Evolutionary conservation across 2,888 invertebrate genomes (phyloP).

Genomic region (Meghimatium bilineatum): DNA sequence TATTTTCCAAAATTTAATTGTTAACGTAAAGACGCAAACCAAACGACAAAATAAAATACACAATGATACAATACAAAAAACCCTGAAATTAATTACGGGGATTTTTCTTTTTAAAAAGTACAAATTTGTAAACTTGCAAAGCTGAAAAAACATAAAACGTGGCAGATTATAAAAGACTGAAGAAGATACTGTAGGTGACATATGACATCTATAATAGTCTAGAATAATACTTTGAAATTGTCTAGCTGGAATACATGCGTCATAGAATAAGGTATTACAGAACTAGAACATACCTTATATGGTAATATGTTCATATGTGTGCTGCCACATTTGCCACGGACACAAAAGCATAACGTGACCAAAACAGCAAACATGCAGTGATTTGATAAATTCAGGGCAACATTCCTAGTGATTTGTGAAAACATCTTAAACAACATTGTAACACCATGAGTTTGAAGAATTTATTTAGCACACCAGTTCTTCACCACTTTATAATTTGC

Average conservation of each 20-base stretch:
- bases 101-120: conserved; percentile 10
- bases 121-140: conserved; percentile 39
- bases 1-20: conserved; percentile 10
- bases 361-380: no score
- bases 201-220: not conserved
- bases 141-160: not conserved
- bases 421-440: no score
- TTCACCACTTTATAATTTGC: not conserved
- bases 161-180: not conserved
- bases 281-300: not conserved
- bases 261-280: not conserved
- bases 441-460: no score
- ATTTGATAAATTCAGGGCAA: no score
- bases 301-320: not conserved
- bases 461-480: not conserved
- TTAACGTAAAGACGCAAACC: conserved; percentile 25
- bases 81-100: conserved; percentile 7
- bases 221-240: not conserved
- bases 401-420: no score
- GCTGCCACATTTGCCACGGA: not conserved
- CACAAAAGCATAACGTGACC: no score
- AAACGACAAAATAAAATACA: conserved; percentile 6
- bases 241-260: not conserved
- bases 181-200: not conserved
- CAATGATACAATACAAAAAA: conserved; percentile 32